Base-by-base conservation (phyloP, 1,140 invertebrate species). In the Mycetomoellerius zeteki region DNA sequence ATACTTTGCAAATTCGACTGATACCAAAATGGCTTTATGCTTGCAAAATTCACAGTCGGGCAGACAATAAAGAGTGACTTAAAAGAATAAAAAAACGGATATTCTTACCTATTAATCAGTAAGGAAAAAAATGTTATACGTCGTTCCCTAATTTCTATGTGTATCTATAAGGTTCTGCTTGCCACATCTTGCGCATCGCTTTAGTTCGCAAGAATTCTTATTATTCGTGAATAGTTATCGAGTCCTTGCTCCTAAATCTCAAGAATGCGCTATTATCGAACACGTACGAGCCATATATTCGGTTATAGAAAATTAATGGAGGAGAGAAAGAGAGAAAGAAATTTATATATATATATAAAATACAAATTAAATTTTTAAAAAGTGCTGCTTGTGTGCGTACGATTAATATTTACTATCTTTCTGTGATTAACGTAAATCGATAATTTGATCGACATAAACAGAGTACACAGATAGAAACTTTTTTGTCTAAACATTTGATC, bases 21-120 rank as follows among this genome's bases (percentile, higher is more conserved):
- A 6, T 52, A 84, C 27, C 37, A 19, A 84, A 84, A 84, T 84
- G 80, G 69, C 6, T 81, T 71, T 56, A 81, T 24, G 19, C 1
- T 65, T 60, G 65, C 37, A 75, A 60, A 73, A 84, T 73, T 84
- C 69, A 56, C 50, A 71, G 16, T 3, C 78, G 62, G 19, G 14
- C 69, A 30, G 24, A 27, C 54, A 75, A 62, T 84, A 84, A 84
- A 75, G 54, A 73, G 7, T 10, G 4, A 47, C 21, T 33, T 84
- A 0, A 75, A 84, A 84, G 19, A 30, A 72, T 56, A 71, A 58
- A 58, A 58, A 60, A 10, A 52, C 6, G 12, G 10, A 43, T 30
- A 47, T 73, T 33, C 6, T 67, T 47, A 3, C 8, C 8, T 24
- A 5, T 19, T 43, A 43, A 58, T 62, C 24, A 43, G 16, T 27